Percentiles rank a stretch among this genome's conserved stretches.
Evolutionary conservation across 2,797 vertebrate species (phyloP).

Genomic region (Pitangus sulphuratus): DNA sequence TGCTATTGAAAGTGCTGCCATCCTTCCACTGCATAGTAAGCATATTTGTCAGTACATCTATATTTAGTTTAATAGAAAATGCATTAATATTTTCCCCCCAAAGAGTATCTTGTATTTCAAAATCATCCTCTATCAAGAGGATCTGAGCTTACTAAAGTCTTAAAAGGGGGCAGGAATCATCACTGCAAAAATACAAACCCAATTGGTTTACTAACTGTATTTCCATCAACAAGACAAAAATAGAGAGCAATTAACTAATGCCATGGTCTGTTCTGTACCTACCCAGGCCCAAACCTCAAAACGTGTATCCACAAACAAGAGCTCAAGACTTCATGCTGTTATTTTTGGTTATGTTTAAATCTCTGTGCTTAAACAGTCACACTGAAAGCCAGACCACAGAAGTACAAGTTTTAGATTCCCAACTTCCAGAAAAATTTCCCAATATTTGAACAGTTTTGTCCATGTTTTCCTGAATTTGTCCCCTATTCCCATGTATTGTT

Average conservation of each 20-base stretch:
- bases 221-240: background rate
- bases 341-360: background rate
- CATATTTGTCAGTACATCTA: background rate
- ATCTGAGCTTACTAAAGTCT: background rate
- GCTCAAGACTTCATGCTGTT: background rate
- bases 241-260: background rate
- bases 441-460: background rate
- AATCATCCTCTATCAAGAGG: background rate
- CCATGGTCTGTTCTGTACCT: background rate
- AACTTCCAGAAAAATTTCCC: background rate
- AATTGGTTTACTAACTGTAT: background rate
- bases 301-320: background rate
- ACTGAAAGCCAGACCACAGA: background rate
- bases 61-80: conserved; percentile 12
- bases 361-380: background rate
- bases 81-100: background rate
- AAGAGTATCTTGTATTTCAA: background rate
- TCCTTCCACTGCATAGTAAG: background rate
- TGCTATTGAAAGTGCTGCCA: background rate
- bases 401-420: background rate
- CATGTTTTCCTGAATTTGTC: fast-evolving
- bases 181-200: background rate
- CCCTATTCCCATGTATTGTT: fast-evolving
- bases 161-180: background rate
- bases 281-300: background rate